Base-by-base conservation (phyloP, 2,797 vertebrate genomes). In the Lophotriccus pileatus region DNA sequence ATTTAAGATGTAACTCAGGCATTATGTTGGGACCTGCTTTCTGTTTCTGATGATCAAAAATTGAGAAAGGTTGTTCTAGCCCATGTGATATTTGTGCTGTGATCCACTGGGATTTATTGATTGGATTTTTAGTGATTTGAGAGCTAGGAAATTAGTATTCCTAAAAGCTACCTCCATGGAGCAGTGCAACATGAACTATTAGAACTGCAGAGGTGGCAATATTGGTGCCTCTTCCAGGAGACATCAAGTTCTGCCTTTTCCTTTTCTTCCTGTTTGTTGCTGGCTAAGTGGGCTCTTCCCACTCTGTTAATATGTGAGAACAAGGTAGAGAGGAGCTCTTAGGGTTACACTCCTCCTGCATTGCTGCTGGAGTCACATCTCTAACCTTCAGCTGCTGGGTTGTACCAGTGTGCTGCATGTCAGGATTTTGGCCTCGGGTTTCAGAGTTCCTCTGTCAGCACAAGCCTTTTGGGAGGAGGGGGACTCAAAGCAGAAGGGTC, bases 361-460 rank as follows among this genome's bases (percentile, higher is more conserved):
- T 18, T 36, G 5, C 32, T 89, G 41, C 64, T 93, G 87, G 68
- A 77, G 60, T 41, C 7, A 8, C 62, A 55, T 50, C 50, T 93
- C 59, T 53, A 14, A 37, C 52, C 70, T 80, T 87, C 56, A 52
- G 72, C 68, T 85, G 77, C 69, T 91, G 86, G 25, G 30, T 36
- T 89, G 19, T n/a, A 62, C 44, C 25, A 8, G 2, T 0, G 3
- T 30, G 37, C 32, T 15, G 2, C 1, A 0, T n/a, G 46, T 13
- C 64, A 68, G 70, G 34, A 9, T 23, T 90, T 85, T 95, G 81
- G 83, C 37, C 56, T 74, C 37, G 12, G 36, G 16, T 60, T 73
- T 77, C 41, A 34, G 43, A 67, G 34, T 6, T 92, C 21, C 16
- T 77, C 0, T 53, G 22, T 6, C 56, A 44, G 28, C 28, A 27